phyloP scores from a whole-genome alignment of 2,797 vertebrate genomes.

The Sarcophilus harrisii region DNA sequence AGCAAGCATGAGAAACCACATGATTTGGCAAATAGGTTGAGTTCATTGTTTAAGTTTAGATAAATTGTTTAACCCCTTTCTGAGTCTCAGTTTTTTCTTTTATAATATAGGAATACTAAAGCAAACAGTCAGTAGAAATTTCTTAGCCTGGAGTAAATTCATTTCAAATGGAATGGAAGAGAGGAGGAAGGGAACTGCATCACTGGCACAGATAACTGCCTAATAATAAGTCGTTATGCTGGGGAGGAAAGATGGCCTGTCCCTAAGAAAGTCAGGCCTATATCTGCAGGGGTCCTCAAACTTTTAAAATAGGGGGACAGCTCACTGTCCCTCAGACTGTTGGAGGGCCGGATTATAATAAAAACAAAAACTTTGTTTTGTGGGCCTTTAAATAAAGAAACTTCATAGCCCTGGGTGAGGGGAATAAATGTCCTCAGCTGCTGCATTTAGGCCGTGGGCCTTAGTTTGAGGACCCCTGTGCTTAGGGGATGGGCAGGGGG shows the following conservation, averaged over 20 bases:
- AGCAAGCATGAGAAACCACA: conserved; percentile 46
- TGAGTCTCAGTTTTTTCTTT: background rate
- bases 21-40: conserved; percentile 51
- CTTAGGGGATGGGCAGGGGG: background rate
- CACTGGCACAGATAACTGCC: background rate
- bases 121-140: background rate
- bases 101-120: background rate
- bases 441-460: no score
- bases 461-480: no score
- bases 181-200: background rate
- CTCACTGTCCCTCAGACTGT: no score
- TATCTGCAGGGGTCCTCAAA: no score
- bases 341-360: no score
- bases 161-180: background rate
- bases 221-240: background rate
- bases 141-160: background rate
- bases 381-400: no score
- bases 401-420: no score
- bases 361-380: no score
- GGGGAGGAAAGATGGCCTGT: background rate
- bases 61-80: background rate
- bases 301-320: no score
- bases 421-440: no score
- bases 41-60: conserved; percentile 5
- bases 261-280: background rate